Percentiles rank a stretch among this genome's conserved stretches.
Evolutionary conservation across 1,140 invertebrate genomes (phyloP).

Genomic region (Bombyx mandarina): DNA sequence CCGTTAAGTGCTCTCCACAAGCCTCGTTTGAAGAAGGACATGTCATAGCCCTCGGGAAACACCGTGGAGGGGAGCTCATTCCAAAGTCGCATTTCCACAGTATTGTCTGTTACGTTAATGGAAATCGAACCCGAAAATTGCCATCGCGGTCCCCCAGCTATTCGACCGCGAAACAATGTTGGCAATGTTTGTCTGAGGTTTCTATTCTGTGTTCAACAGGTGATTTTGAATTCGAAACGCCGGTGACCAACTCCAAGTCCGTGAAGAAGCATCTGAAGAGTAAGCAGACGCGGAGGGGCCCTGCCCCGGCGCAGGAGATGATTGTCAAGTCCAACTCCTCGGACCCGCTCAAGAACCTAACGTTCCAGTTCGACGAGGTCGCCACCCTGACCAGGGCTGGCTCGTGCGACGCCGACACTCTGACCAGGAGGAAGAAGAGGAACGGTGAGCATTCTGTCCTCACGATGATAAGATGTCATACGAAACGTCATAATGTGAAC

Average conservation of each 20-base stretch:
- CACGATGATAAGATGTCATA: no score
- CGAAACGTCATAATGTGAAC: no score
- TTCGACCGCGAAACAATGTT: no score
- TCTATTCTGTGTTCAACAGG: background rate
- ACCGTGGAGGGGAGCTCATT: no score
- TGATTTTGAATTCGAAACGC: slow-evolving; percentile 78
- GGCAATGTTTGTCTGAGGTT: no score
- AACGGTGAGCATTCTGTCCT: slow-evolving; percentile 30
- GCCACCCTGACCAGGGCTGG: slow-evolving; percentile 77
- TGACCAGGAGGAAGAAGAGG: slow-evolving; percentile 53
- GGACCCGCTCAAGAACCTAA: slow-evolving; percentile 79
- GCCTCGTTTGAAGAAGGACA: no score
- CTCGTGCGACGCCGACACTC: slow-evolving; percentile 77
- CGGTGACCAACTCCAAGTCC: slow-evolving; percentile 68
- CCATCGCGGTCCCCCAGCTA: no score
- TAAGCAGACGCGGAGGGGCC: slow-evolving; percentile 43
- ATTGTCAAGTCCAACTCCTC: slow-evolving; percentile 81
- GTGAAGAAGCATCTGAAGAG: slow-evolving; percentile 65
- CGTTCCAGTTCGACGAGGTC: slow-evolving; percentile 80
- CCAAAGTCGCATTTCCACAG: no score
- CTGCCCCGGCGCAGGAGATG: slow-evolving; percentile 72
- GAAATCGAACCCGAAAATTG: no score
- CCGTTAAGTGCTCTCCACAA: no score
- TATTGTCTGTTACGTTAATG: no score
- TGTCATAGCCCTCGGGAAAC: no score